A percentile compares a stretch with the other conserved stretches of the same genome.
These are phyloP conservation scores for Halcyon chelicuti DNA, from an alignment of 2,797 vertebrate species.

Conservation along the genomic window DNA sequence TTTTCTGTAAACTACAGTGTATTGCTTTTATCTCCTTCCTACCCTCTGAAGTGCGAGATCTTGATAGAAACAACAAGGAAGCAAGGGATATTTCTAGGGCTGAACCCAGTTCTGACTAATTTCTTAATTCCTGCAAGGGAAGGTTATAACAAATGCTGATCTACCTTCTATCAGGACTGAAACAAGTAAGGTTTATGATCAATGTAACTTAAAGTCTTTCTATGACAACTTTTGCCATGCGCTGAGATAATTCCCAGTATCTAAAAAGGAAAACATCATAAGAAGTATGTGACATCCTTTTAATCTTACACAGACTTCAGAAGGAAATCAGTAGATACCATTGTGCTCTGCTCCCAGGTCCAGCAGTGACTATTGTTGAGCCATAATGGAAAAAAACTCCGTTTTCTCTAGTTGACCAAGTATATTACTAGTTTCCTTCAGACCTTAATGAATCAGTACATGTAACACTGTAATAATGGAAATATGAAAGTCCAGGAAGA, in stretches of 20 bases:
- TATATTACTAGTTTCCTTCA: neutral
- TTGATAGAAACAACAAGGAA: neutral
- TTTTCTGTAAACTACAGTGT: neutral
- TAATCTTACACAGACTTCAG: neutral
- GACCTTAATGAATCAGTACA: neutral
- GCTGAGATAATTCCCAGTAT: neutral
- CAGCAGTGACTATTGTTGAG: neutral
- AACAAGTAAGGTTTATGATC: neutral
- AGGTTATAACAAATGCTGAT: neutral
- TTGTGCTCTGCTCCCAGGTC: neutral
- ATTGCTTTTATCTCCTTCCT: neutral
- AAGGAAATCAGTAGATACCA: neutral
- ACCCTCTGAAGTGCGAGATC: neutral
- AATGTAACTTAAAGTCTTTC: neutral
- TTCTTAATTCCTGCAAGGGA: neutral
- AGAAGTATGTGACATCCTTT: neutral
- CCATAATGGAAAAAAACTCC: neutral
- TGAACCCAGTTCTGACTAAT: neutral
- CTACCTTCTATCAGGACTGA: neutral
- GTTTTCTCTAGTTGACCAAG: neutral
- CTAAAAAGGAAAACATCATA: neutral
- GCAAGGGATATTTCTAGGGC: neutral
- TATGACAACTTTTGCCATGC: neutral
- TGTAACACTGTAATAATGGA: neutral
- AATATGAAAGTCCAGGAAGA: neutral